Evolutionary conservation across 2,797 vertebrate species (phyloP), one percentile per base, ranked within the genome.

Genomic region (Sebastes baramenuke): DNA sequence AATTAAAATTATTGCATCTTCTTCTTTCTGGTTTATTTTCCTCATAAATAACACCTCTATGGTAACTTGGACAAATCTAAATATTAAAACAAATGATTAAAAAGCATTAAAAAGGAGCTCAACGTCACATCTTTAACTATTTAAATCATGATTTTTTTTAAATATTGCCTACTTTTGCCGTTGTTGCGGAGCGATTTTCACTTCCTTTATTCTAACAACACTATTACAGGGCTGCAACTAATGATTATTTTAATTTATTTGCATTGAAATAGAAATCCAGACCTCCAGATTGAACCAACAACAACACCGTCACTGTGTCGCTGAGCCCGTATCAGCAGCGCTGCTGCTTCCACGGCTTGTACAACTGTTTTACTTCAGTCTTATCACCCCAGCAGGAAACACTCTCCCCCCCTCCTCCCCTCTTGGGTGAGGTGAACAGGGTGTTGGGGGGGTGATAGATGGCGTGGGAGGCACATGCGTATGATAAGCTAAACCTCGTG

Each of bases 401-500:
- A 29, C 75, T 24, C 34, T 3, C 22, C 69, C 46, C 77, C 77
- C 54, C 38, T 12, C 49, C 62, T 38, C 72, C 32, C 68, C 55
- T 54, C 67, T 22, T 6, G 86, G 87, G 54, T 72, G 85, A 89
- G 86, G 79, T 84, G 86, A 81, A 30, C 0, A 16, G 72, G 80
- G 52, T 72, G 84, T 52, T 30, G 69, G 72, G 61, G 42, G 77
- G 55, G 56, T 25, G 76, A 49, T 11, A 42, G 59, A 68, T 59
- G 79, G 83, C 77, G 84, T 83, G 79, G 85, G 80, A 89, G 87
- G 91, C 77, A 61, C 80, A 84, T 24, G 73, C 14, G 22, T 25
- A 14, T 24, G 93, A 93, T 94, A 92, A 93, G 85, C 85, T 2
- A 32, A 90, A 82, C 80, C 93, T 92, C 85, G 69, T 89, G 91